A percentile compares a stretch with the other conserved stretches of the same genome.
Conservation (phyloP, 2,888 invertebrate genomes). For the Sinhomidia bicolor region DNA sequence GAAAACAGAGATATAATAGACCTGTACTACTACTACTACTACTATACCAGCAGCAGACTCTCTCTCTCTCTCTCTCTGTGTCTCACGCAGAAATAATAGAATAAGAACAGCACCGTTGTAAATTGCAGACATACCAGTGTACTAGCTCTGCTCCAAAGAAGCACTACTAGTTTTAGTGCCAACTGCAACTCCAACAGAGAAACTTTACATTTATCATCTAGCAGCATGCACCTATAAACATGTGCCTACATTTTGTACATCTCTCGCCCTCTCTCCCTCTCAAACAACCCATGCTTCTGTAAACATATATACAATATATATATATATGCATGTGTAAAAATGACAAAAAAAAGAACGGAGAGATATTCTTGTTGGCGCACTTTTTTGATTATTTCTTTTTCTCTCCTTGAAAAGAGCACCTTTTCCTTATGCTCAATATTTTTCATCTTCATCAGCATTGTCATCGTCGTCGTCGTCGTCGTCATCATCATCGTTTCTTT, state of each 20-base stretch:
- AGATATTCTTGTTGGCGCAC: background rate
- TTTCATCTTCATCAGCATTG: slow-evolving; percentile 57
- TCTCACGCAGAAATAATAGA: slow-evolving; percentile 53
- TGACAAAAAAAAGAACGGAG: no score
- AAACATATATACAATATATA: no score
- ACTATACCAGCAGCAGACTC: background rate
- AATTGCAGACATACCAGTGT: slow-evolving; percentile 53
- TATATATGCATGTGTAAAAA: background rate
- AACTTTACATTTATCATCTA: slow-evolving; percentile 40
- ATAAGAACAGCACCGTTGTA: slow-evolving; percentile 58
- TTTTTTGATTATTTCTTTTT: slow-evolving; percentile 29
- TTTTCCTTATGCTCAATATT: slow-evolving; percentile 44
- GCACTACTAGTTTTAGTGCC: background rate
- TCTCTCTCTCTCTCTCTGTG: no score
- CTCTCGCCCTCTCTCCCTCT: no score
- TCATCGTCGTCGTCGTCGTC: slow-evolving; percentile 48
- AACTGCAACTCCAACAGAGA: slow-evolving; percentile 36
- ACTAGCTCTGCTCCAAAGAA: background rate
- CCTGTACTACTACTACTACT: no score
- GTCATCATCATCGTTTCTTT: slow-evolving; percentile 22
- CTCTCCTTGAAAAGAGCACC: background rate
- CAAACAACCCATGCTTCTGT: no score
- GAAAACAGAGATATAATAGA: background rate
- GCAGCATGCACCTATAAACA: background rate
- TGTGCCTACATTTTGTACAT: no score